phyloP scores from a whole-genome alignment of 2,113 vertebrate species.

The Ceuthmochares aereus region DNA sequence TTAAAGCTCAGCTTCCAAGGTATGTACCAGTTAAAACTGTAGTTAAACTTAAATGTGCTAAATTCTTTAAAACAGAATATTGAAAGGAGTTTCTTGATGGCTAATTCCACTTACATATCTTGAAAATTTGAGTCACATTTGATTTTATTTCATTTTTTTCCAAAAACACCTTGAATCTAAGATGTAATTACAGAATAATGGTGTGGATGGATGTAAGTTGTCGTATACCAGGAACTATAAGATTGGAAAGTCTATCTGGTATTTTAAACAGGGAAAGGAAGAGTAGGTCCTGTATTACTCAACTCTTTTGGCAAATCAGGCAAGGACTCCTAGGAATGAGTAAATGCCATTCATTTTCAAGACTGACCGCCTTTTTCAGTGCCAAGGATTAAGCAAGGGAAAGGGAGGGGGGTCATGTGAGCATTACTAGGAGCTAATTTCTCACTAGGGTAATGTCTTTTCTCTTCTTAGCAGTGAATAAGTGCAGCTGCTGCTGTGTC shows the following conservation, averaged over 20 bases:
- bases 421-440: neutral
- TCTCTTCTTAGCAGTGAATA: neutral
- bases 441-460: neutral
- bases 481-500: neutral
- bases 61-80: neutral
- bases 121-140: neutral
- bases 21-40: conserved; percentile 61
- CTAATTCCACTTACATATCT: neutral
- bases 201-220: neutral
- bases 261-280: neutral
- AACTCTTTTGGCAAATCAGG: neutral
- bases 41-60: neutral
- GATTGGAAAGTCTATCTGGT: neutral
- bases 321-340: neutral
- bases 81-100: neutral
- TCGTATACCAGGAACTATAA: neutral
- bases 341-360: conserved; percentile 18
- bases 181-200: neutral
- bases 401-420: neutral
- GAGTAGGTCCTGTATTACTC: neutral
- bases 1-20: conserved; percentile 98
- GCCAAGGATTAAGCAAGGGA: neutral
- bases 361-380: neutral
- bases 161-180: neutral
- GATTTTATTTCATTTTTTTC: neutral